Evolutionary conservation across 2,113 vertebrate species (phyloP).

Genomic region (Sardina pilchardus): DNA sequence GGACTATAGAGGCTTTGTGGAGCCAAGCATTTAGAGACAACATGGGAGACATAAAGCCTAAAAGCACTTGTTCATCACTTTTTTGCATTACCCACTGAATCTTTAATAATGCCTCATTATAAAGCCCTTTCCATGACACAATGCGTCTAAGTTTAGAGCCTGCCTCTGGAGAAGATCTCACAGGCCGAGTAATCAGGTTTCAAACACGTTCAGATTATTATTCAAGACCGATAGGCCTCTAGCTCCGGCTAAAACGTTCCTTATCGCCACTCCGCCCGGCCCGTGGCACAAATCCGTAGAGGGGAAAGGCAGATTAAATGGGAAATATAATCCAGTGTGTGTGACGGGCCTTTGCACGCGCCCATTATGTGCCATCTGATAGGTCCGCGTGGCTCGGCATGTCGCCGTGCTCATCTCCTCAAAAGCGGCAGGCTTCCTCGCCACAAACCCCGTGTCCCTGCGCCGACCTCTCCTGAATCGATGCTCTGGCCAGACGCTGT

Average conservation of each 20-base stretch:
- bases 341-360: neutral
- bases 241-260: neutral
- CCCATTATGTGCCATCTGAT: neutral
- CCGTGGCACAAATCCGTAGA: neutral
- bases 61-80: neutral
- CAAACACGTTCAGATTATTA: neutral
- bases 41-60: neutral
- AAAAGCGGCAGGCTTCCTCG: neutral
- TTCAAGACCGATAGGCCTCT: neutral
- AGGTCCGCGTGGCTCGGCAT: neutral
- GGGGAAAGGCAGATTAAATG: neutral
- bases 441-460: neutral
- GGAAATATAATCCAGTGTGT: neutral
- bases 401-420: neutral
- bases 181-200: neutral
- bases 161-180: neutral
- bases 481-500: neutral
- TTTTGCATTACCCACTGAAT: conserved; percentile 9
- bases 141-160: conserved; percentile 1
- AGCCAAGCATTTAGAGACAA: neutral
- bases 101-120: conserved; percentile 13
- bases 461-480: neutral
- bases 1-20: neutral
- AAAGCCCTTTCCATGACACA: neutral
- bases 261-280: neutral